Conservation (phyloP, 2,888 invertebrate genomes). For the Meteorus cinctellus region DNA sequence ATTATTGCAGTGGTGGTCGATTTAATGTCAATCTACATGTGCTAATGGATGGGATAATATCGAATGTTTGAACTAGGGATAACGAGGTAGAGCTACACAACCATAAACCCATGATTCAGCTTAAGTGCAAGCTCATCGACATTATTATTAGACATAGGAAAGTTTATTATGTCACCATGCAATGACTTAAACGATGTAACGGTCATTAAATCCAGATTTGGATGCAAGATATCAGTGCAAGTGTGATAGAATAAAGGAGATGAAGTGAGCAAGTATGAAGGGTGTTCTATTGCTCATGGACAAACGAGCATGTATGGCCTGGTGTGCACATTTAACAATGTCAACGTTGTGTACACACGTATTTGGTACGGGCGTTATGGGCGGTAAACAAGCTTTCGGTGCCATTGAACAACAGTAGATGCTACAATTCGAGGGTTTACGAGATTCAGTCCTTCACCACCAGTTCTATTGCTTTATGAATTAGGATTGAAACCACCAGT, state of each 20-base stretch:
- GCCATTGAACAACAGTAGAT: conserved; percentile 12
- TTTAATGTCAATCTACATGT: background rate
- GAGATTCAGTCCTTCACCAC: conserved; percentile 7
- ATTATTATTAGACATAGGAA: background rate
- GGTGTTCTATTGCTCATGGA: background rate
- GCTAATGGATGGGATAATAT: background rate
- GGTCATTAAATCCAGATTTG: background rate
- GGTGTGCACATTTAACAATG: conserved; percentile 9
- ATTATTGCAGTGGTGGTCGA: background rate
- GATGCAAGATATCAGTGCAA: background rate
- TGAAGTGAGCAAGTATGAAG: background rate
- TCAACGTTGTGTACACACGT: conserved; percentile 3
- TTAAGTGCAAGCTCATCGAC: background rate
- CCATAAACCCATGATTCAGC: background rate
- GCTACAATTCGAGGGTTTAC: conserved; percentile 16
- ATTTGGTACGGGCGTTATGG: conserved; percentile 20
- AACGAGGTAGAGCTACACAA: background rate
- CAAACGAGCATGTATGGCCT: conserved; percentile 13
- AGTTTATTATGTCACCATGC: background rate
- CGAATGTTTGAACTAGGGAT: background rate
- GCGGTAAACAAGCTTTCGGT: conserved; percentile 31
- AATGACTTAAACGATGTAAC: background rate
- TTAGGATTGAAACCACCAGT: background rate
- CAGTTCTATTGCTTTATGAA: background rate
- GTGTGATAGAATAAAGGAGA: background rate